Evolutionary conservation across 2,888 invertebrate genomes (phyloP).

Genomic region (Scaptomyza flava): DNA sequence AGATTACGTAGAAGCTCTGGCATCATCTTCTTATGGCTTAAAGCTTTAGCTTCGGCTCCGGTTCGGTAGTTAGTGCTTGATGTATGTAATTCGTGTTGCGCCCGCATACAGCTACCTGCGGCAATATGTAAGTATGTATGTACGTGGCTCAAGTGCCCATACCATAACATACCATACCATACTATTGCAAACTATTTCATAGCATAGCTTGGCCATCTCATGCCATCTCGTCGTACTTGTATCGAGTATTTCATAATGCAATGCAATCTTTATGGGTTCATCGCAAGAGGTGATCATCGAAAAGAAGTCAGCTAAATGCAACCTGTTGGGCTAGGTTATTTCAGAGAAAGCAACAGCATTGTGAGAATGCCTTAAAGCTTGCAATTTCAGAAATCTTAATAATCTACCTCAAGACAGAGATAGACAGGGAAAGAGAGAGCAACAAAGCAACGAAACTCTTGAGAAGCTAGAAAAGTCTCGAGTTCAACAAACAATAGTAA

Average conservation of each 20-base stretch:
- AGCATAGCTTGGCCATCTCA: conserved; percentile 17
- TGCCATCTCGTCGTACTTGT: conserved; percentile 35
- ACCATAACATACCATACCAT: conserved; percentile 27
- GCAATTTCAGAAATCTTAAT: conserved; percentile 53
- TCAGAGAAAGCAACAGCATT: conserved; percentile 61
- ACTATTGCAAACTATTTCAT: conserved; percentile 5
- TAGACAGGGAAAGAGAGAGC: neutral
- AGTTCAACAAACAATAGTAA: conserved; percentile 26
- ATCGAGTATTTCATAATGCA: conserved; percentile 74
- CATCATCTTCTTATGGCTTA: conserved; percentile 11
- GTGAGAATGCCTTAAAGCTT: conserved; percentile 54
- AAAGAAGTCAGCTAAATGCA: conserved; percentile 62
- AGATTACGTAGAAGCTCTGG: conserved; percentile 65
- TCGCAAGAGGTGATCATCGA: conserved; percentile 73
- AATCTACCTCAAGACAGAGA: conserved; percentile 18
- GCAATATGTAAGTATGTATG: conserved; percentile 23
- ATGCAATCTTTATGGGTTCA: conserved; percentile 79
- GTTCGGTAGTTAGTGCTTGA: conserved; percentile 76
- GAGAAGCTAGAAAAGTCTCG: conserved; percentile 5
- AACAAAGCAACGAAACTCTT: neutral
- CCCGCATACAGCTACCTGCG: conserved; percentile 74
- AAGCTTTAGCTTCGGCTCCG: conserved; percentile 36
- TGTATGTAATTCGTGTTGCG: conserved; percentile 78
- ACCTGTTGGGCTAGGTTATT: conserved; percentile 60
- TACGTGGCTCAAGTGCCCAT: conserved; percentile 47